These are phyloP conservation scores for Bombus waltoni DNA, from an alignment of 1,140 invertebrate species.

Conservation along the genomic window DNA sequence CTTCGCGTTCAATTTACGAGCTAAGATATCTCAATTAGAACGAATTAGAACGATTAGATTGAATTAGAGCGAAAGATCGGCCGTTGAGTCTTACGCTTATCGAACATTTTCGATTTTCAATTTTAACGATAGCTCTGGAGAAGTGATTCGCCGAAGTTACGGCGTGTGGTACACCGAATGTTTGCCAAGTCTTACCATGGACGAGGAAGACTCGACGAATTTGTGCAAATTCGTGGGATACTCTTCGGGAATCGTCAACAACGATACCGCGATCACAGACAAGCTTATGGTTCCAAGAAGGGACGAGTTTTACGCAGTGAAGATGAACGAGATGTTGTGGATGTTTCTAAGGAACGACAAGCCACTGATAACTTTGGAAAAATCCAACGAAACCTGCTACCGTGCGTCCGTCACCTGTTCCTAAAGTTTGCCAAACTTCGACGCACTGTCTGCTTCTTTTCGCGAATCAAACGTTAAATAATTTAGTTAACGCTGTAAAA, in stretches of 20 bases:
- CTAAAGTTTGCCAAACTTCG: neutral
- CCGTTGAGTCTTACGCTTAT: no score
- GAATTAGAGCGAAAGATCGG: no score
- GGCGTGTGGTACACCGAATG: conserved; percentile 86
- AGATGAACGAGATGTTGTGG: conserved; percentile 62
- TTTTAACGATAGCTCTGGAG: conserved; percentile 82
- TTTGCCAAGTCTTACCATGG: conserved; percentile 71
- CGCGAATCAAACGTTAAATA: neutral
- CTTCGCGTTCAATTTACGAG: neutral
- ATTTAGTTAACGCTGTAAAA: neutral
- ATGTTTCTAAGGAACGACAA: conserved; percentile 61
- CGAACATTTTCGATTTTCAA: neutral
- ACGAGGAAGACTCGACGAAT: conserved; percentile 34
- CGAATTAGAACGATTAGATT: no score
- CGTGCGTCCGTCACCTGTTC: conserved; percentile 68
- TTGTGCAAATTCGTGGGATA: conserved; percentile 68
- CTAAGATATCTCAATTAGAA: neutral
- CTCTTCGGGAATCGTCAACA: conserved; percentile 44
- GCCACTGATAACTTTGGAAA: conserved; percentile 61
- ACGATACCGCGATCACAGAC: neutral
- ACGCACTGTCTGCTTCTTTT: no score
- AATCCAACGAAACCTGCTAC: conserved; percentile 60
- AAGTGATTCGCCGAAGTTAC: conserved; percentile 82
- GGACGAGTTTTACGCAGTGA: conserved; percentile 71
- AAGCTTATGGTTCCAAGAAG: conserved; percentile 36